These are phyloP conservation scores for Pristionchus entomophagus DNA, from an alignment of 2,888 invertebrate species.

Conservation along the genomic window DNA sequence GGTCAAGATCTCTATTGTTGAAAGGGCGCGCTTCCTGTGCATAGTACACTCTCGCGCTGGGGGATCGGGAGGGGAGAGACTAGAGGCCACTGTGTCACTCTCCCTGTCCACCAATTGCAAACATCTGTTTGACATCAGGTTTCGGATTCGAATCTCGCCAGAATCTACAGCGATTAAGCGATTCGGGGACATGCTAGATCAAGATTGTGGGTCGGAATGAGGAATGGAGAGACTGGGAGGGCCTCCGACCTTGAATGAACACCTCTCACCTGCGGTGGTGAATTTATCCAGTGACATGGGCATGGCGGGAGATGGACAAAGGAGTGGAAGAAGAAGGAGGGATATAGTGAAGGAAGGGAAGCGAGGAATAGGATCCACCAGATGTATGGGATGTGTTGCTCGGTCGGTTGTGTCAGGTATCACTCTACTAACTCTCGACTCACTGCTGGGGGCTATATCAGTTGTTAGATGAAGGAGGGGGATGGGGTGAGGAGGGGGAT, in stretches of 20 bases:
- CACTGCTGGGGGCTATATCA: slow-evolving; percentile 8
- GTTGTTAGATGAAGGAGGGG: background rate
- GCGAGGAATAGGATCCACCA: background rate
- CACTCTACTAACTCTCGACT: background rate
- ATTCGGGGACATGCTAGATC: slow-evolving; percentile 10
- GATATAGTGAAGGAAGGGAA: background rate
- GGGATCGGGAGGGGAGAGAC: background rate
- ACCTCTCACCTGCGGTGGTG: slow-evolving; percentile 24
- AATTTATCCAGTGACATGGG: slow-evolving; percentile 31
- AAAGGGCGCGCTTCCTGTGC: background rate
- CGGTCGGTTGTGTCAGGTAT: slow-evolving; percentile 3
- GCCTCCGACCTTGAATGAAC: background rate
- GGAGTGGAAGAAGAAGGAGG: slow-evolving; percentile 8
- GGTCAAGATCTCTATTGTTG: too few species aligned
- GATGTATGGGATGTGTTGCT: background rate
- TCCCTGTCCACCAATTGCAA: slow-evolving; percentile 33
- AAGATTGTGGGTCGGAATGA: background rate
- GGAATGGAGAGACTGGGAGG: slow-evolving; percentile 15
- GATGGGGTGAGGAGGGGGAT: background rate
- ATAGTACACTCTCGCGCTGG: slow-evolving; percentile 16
- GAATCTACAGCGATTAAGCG: slow-evolving; percentile 10
- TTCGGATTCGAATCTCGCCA: background rate
- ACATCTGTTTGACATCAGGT: slow-evolving; percentile 40
- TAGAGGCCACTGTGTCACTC: slow-evolving; percentile 10
- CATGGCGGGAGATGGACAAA: slow-evolving; percentile 39